A percentile compares a stretch with the other conserved stretches of the same genome.
Evolutionary conservation across 2,113 vertebrate species (phyloP).

Genomic region (Myrmophylax atrothorax): DNA sequence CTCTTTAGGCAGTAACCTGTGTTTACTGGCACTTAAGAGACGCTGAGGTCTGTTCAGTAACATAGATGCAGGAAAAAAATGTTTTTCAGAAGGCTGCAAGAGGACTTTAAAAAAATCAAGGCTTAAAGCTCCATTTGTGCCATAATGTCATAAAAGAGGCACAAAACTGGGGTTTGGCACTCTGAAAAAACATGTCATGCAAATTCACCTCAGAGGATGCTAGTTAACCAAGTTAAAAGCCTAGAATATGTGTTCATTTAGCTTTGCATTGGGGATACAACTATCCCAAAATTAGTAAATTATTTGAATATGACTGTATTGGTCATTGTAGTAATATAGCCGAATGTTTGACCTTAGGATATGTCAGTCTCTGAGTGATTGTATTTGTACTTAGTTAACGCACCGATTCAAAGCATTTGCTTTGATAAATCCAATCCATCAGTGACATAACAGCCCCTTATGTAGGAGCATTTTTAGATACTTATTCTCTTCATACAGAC

Average conservation of each 20-base stretch:
- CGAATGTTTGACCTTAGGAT: neutral
- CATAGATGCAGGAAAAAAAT: neutral
- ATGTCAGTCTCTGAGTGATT: fast-evolving
- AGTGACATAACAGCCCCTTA: neutral
- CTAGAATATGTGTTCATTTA: neutral
- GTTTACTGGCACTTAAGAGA: neutral
- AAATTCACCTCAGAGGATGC: neutral
- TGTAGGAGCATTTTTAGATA: neutral
- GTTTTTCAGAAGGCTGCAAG: neutral
- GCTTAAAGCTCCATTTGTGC: neutral
- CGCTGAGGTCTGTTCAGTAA: neutral
- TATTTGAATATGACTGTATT: neutral
- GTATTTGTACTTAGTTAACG: neutral
- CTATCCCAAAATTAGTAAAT: neutral
- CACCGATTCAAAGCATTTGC: neutral
- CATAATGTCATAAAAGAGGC: neutral
- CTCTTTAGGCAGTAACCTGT: neutral
- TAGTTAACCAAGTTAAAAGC: neutral
- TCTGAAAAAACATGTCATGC: neutral
- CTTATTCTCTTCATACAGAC: neutral
- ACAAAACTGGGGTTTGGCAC: neutral
- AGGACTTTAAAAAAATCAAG: neutral
- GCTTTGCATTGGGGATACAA: neutral
- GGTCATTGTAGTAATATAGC: neutral
- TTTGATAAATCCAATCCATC: neutral